Percentiles rank a stretch among this genome's conserved stretches.
These are phyloP conservation scores for Poeciliopsis paucimaculata DNA, from an alignment of 2,797 vertebrate genomes.

Conservation along the genomic window DNA sequence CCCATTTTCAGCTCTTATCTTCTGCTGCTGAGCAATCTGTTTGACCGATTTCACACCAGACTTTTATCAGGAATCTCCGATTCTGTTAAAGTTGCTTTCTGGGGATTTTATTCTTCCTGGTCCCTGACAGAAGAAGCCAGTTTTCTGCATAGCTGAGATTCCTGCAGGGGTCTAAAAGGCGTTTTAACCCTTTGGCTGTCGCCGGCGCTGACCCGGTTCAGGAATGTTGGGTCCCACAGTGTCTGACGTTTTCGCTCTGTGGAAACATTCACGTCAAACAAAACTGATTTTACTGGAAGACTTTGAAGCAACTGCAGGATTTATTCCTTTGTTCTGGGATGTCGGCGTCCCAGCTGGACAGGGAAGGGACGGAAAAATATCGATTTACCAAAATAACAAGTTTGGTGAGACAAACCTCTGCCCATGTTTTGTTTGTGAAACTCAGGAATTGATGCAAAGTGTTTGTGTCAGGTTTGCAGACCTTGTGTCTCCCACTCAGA, in stretches of 20 bases:
- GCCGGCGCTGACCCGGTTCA: conserved; percentile 16
- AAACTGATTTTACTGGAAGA: conserved; percentile 23
- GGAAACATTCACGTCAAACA: background rate
- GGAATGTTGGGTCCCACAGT: conserved; percentile 44
- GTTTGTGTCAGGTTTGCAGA: conserved; percentile 62
- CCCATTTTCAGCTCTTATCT: conserved; percentile 40
- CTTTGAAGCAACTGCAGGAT: background rate
- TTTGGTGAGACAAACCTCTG: background rate
- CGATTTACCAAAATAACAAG: background rate
- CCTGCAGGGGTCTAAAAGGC: conserved; percentile 37
- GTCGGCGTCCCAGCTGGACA: background rate
- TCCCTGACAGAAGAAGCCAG: background rate
- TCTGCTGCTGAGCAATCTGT: background rate
- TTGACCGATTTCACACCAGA: conserved; percentile 22
- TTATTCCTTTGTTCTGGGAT: background rate
- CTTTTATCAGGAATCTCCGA: background rate
- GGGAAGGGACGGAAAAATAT: background rate
- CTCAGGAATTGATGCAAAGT: conserved; percentile 42
- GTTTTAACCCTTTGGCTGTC: conserved; percentile 32
- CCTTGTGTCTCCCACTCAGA: conserved; percentile 56
- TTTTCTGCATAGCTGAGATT: conserved; percentile 12
- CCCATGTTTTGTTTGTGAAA: conserved; percentile 40
- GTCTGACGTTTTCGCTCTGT: background rate
- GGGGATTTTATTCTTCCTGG: background rate
- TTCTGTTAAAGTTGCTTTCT: background rate